Evolutionary conservation across 2,797 vertebrate species (phyloP).

Genomic region (Heteromormyrus szaboi): DNA sequence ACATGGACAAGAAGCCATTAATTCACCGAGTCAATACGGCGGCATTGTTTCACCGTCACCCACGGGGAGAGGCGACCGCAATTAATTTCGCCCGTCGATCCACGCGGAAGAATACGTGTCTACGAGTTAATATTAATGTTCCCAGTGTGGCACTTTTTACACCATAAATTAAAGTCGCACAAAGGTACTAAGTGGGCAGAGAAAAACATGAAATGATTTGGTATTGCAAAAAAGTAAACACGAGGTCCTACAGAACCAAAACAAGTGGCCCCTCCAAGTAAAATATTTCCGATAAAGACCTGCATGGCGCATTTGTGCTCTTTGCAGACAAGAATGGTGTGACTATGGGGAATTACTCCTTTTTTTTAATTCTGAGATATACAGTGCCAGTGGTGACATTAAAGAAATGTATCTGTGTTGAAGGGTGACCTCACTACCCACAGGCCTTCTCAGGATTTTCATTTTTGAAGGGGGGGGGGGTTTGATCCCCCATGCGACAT

Average conservation of each 20-base stretch:
- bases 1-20: slow-evolving; percentile 54
- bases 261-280: background rate
- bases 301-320: background rate
- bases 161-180: background rate
- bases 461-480: background rate
- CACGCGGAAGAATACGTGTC: background rate
- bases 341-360: background rate
- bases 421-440: background rate
- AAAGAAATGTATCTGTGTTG: background rate
- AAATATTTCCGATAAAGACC: background rate
- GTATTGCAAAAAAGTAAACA: background rate
- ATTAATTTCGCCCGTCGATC: background rate
- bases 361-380: background rate
- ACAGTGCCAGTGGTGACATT: background rate
- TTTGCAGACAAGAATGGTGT: background rate
- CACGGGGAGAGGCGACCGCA: background rate
- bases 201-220: background rate
- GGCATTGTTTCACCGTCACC: background rate
- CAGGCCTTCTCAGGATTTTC: background rate
- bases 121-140: slow-evolving; percentile 5
- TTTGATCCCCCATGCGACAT: background rate
- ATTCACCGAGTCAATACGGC: slow-evolving; percentile 53
- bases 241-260: background rate
- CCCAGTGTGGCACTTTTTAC: background rate
- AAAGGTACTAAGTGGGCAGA: background rate